phyloP scores from a whole-genome alignment of 2,797 vertebrate species.

The Balearica regulorum region DNA sequence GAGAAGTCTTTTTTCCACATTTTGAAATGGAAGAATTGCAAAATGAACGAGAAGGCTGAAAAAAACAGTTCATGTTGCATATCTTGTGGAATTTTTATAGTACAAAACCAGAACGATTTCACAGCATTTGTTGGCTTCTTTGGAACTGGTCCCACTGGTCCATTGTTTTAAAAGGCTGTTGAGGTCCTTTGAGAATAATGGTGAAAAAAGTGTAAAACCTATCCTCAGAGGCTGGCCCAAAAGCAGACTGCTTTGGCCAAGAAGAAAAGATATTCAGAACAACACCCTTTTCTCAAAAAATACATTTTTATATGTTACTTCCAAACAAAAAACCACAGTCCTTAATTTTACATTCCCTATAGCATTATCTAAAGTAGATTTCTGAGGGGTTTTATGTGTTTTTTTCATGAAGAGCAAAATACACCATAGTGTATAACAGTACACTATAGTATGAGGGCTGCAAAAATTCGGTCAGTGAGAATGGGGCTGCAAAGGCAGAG shows the following conservation, averaged over 20 bases:
- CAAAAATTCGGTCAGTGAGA: background rate
- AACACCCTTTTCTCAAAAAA: background rate
- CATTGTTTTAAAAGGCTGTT: background rate
- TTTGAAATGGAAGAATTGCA: background rate
- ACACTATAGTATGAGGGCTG: background rate
- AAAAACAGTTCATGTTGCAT: background rate
- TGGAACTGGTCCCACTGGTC: background rate
- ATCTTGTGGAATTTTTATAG: background rate
- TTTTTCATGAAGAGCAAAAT: background rate
- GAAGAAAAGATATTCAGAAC: background rate
- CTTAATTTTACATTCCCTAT: background rate
- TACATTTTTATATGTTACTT: background rate
- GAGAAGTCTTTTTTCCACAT: background rate
- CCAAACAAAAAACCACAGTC: background rate
- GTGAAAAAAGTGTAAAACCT: background rate
- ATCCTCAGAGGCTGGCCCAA: background rate
- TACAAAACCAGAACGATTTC: background rate
- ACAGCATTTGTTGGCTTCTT: background rate
- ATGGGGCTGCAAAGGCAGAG: background rate
- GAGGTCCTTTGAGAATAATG: background rate
- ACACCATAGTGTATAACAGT: background rate
- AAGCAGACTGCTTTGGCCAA: background rate
- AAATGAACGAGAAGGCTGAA: background rate
- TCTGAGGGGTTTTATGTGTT: background rate
- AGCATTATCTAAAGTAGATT: background rate